Evolutionary conservation across 1,140 invertebrate species (phyloP), one percentile per base, ranked within the genome.

Genomic region (Diachasma alloeum): DNA sequence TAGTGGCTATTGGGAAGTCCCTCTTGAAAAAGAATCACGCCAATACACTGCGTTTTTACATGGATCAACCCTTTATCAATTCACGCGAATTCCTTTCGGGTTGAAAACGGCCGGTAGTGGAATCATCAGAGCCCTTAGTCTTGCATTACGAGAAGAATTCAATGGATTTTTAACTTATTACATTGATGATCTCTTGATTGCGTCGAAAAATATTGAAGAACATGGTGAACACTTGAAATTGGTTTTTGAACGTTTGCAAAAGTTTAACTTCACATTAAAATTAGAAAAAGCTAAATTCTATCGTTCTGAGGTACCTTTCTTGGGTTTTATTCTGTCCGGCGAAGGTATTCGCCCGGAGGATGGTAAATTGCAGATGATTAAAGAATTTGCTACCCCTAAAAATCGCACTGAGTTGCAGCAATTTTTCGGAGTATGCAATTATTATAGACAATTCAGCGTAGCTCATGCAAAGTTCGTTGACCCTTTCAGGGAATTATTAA

Each of bases 401-500:
- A n/a, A n/a, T n/a, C n/a, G n/a, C n/a, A n/a, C n/a, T n/a, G n/a
- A n/a, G 31, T 22, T 72, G 13, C 69, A 69, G 4, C 36, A 42
- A 22, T 53, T 72, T 22, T 19, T 72, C 2, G 69, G 69, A 0
- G 42, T 72, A 1, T 72, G 69, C 13, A 72, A 72, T 72, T 72
- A 72, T 53, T 72, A 72, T 31, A 22, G 69, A 0, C n/a, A 72
- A 15, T 72, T 72, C 6, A 48, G 15, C 8, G 11, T 48, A 26
- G 6, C 19, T 0, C 39, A 72, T 53, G 19, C 69, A 5, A 19
- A 53, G 0, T 48, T 24, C 2, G 42, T 72, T 48, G 69, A 72
- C 10, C 69, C 69, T 22, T 53, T 72, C n/a, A 72, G 69, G 53
- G 13, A 48, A 0, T 72, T 72, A 48, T 72, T 72, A 72, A 31